phyloP scores from a whole-genome alignment of 2,888 invertebrate species.

The Neelides folsomi region DNA sequence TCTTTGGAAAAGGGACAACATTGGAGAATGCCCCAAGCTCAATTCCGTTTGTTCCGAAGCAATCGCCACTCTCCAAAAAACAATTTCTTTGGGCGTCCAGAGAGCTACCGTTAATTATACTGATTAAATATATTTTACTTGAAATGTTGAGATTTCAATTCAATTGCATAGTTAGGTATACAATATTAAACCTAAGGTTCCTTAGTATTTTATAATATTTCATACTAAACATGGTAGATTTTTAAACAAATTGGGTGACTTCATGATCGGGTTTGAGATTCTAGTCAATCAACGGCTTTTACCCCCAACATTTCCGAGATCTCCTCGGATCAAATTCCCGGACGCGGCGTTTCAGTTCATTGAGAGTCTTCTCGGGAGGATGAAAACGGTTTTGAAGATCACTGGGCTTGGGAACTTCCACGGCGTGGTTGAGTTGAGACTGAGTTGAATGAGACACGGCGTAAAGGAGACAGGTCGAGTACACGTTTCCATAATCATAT shows the following conservation, averaged over 20 bases:
- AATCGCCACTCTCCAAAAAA: constrained; percentile 63
- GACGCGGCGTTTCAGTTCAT: constrained; percentile 54
- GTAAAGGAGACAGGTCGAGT: no score
- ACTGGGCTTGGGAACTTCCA: constrained; percentile 38
- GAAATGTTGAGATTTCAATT: no score
- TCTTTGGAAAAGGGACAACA: constrained; percentile 33
- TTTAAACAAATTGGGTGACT: constrained; percentile 26
- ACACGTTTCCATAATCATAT: no score
- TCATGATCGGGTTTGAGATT: constrained; percentile 75
- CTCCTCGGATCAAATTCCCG: constrained; percentile 75
- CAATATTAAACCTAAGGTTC: no score
- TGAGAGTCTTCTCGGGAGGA: constrained; percentile 64
- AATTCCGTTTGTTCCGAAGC: constrained; percentile 68
- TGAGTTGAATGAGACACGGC: no score
- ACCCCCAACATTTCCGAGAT: constrained; percentile 96
- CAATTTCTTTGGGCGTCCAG: constrained; percentile 58
- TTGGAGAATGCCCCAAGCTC: constrained; percentile 64
- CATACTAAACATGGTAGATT: no score
- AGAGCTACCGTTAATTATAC: constrained; percentile 38
- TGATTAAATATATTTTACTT: no score
- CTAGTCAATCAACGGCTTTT: constrained; percentile 86
- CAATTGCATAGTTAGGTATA: no score
- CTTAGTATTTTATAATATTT: no score
- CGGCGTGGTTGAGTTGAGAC: constrained; percentile 58
- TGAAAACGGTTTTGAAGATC: constrained; percentile 69